Conservation (phyloP, 2,888 invertebrate genomes). For the Leucophenga maculata region DNA sequence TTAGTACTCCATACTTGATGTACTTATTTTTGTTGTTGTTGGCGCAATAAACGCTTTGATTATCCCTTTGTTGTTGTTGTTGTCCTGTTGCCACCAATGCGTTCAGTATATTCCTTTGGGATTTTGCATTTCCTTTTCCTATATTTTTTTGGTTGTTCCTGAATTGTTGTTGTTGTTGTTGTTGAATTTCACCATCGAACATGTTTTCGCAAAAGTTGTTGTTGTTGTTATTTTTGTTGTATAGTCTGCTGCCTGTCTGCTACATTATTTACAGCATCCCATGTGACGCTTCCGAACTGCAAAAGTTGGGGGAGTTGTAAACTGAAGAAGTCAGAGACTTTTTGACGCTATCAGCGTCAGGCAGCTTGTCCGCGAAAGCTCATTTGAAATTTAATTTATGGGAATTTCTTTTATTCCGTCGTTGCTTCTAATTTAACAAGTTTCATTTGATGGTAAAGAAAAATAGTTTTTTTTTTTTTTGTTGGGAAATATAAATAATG, state of each 20-base stretch:
- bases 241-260: constrained; percentile 59
- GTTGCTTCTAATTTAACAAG: too few relatives aligned
- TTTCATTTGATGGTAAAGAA: too few relatives aligned
- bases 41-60: constrained; percentile 61
- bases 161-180: constrained; percentile 24
- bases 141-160: constrained; percentile 3
- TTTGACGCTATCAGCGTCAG: constrained; percentile 9
- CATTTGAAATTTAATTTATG: constrained; percentile 8
- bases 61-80: constrained; percentile 30
- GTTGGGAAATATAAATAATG: too few relatives aligned
- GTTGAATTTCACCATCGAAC: constrained; percentile 29
- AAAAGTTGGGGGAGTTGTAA: constrained; percentile 1
- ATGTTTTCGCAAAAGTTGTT: constrained; percentile 14
- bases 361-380: constrained; percentile 31
- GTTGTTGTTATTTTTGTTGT: constrained; percentile 43
- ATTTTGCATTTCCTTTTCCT: neutral
- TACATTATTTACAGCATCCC: constrained; percentile 61
- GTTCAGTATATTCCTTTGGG: constrained; percentile 1
- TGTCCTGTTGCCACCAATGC: neutral
- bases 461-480: too few relatives aligned
- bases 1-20: constrained; percentile 14
- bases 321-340: constrained; percentile 4
- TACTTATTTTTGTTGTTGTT: constrained; percentile 17
- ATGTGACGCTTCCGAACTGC: neutral
- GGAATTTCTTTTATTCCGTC: neutral